A percentile compares a stretch with the other conserved stretches of the same genome.
Evolutionary conservation across 1,140 invertebrate genomes (phyloP).

Genomic region (Carposina sasakii): DNA sequence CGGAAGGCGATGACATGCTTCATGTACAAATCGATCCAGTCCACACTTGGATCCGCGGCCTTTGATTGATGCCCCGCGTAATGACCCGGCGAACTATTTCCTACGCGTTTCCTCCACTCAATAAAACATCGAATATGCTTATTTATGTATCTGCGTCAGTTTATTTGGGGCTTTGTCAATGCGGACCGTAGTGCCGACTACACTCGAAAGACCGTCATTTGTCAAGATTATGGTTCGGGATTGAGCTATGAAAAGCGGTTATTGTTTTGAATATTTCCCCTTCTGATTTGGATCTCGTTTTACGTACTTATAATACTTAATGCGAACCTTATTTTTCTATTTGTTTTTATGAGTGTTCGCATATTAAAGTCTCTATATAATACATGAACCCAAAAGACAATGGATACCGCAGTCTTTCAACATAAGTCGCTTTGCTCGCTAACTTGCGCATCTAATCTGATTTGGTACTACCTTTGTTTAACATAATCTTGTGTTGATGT

Average conservation of each 20-base stretch:
- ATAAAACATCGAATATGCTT: constrained; percentile 70
- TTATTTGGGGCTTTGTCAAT: constrained; percentile 67
- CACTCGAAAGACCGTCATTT: constrained; percentile 66
- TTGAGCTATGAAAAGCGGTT: constrained; percentile 66
- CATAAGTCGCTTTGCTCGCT: constrained; percentile 18
- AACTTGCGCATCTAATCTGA: too few relatives aligned
- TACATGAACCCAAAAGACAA: too few relatives aligned
- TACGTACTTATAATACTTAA: constrained; percentile 27
- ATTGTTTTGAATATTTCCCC: constrained; percentile 66
- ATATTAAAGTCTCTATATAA: too few relatives aligned
- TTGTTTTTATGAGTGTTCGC: too few relatives aligned
- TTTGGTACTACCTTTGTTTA: too few relatives aligned
- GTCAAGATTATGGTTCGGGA: constrained; percentile 67
- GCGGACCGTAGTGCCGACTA: constrained; percentile 56
- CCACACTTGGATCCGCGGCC: constrained; percentile 32
- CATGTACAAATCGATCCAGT: constrained; percentile 13
- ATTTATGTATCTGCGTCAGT: constrained; percentile 63
- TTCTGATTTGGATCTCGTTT: constrained; percentile 39
- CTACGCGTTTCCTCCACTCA: constrained; percentile 67
- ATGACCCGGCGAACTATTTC: constrained; percentile 69
- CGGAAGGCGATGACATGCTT: background rate
- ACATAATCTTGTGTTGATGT: too few relatives aligned
- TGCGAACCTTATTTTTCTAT: constrained; percentile 20
- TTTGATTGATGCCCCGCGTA: constrained; percentile 66
- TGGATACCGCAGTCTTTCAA: too few relatives aligned